Conservation (phyloP, 2,113 vertebrate species). For the Anser cygnoides region DNA sequence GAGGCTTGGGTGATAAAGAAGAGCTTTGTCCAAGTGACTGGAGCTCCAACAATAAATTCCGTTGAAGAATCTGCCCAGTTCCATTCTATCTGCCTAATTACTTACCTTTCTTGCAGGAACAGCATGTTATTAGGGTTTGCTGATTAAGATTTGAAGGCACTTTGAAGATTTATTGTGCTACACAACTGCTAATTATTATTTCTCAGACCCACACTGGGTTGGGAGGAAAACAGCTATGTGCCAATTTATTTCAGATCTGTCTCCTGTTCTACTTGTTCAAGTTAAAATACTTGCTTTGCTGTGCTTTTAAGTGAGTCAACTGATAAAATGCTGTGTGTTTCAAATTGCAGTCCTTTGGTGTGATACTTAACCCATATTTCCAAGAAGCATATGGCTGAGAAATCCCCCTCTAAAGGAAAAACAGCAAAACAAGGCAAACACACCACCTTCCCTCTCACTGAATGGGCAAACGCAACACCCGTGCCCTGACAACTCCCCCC, state of each 20-base stretch:
- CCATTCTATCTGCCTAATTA: slow-evolving; percentile 52
- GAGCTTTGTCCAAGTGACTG: slow-evolving; percentile 36
- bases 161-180: slow-evolving; percentile 54
- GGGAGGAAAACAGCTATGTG: not conserved
- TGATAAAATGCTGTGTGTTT: not conserved
- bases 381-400: not conserved
- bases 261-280: not conserved
- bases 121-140: slow-evolving; percentile 38
- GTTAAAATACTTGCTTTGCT: not conserved
- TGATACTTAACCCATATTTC: not conserved
- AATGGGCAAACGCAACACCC: not conserved
- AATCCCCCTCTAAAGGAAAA: not conserved
- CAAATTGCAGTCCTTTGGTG: not conserved
- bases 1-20: slow-evolving; percentile 16
- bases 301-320: not conserved
- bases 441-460: not conserved
- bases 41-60: slow-evolving; percentile 29
- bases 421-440: not conserved
- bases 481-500: not conserved
- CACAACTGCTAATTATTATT: slow-evolving; percentile 58
- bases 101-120: slow-evolving; percentile 27
- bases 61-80: slow-evolving; percentile 29
- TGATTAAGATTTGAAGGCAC: slow-evolving; percentile 57
- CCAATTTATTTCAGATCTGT: not conserved
- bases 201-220: slow-evolving; percentile 10